Conservation (phyloP, 2,888 invertebrate genomes). For the Tachina lurida region DNA sequence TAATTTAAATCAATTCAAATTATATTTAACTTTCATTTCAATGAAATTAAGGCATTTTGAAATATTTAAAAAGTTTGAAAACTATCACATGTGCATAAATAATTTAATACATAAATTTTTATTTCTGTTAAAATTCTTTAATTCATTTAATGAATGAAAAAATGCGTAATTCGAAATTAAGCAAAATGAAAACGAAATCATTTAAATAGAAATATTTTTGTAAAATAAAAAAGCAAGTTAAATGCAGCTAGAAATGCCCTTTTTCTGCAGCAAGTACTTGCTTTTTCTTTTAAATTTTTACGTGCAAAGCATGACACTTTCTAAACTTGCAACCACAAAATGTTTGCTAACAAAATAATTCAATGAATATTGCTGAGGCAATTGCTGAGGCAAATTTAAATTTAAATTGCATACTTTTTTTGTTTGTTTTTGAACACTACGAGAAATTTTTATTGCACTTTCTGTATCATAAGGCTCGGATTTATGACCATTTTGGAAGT, state of each 20-base stretch:
- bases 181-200: slow-evolving; percentile 15
- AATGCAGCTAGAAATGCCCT: slow-evolving; percentile 55
- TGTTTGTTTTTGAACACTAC: no score
- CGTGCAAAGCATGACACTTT: slow-evolving; percentile 64
- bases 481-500: background rate
- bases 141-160: background rate
- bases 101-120: background rate
- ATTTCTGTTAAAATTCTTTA: background rate
- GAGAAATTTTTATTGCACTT: no score
- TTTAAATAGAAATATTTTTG: background rate
- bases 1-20: background rate
- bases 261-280: slow-evolving; percentile 11
- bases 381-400: slow-evolving; percentile 20
- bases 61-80: slow-evolving; percentile 37
- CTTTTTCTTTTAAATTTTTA: background rate
- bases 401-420: slow-evolving; percentile 3
- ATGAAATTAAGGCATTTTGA: slow-evolving; percentile 64
- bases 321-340: slow-evolving; percentile 42
- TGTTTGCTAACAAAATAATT: background rate
- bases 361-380: slow-evolving; percentile 37
- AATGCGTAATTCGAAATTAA: background rate
- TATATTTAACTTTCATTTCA: slow-evolving; percentile 55
- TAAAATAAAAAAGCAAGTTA: background rate
- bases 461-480: background rate
- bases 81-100: slow-evolving; percentile 52